Evolutionary conservation across 2,113 vertebrate genomes (phyloP).

Genomic region (Aix galericulata): DNA sequence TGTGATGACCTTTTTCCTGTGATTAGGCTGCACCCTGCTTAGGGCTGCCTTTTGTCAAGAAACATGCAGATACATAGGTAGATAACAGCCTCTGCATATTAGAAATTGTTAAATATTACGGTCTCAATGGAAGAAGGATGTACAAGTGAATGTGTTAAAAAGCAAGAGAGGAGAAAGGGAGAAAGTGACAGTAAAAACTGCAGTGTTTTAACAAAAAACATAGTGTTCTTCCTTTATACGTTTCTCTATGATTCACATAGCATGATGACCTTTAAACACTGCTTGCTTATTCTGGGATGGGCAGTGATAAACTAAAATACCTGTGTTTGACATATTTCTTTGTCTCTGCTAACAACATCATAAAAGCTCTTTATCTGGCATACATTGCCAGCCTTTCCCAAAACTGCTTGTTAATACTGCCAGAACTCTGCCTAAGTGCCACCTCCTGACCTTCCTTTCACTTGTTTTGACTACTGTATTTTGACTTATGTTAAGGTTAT

Average conservation of each 20-base stretch:
- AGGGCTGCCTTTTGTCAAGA: background rate
- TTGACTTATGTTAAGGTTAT: background rate
- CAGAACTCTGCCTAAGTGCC: background rate
- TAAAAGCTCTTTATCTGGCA: background rate
- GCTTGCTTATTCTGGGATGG: background rate
- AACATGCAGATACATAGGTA: background rate
- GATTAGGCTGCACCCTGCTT: background rate
- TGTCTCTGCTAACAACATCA: background rate
- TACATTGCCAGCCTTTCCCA: background rate
- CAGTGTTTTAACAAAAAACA: background rate
- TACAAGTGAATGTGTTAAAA: background rate
- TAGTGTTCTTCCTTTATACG: background rate
- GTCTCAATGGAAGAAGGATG: background rate
- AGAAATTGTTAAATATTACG: background rate
- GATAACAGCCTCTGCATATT: background rate
- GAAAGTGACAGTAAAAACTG: background rate
- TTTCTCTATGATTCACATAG: background rate
- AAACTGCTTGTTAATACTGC: background rate
- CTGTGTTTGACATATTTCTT: background rate
- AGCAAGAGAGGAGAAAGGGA: background rate
- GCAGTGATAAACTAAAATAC: background rate
- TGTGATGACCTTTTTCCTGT: background rate
- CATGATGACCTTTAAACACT: background rate
- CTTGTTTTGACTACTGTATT: background rate
- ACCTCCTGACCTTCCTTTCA: background rate